A percentile compares a stretch with the other conserved stretches of the same genome.
Evolutionary conservation across 2,888 invertebrate genomes (phyloP).

Genomic region (Phortica okadai): DNA sequence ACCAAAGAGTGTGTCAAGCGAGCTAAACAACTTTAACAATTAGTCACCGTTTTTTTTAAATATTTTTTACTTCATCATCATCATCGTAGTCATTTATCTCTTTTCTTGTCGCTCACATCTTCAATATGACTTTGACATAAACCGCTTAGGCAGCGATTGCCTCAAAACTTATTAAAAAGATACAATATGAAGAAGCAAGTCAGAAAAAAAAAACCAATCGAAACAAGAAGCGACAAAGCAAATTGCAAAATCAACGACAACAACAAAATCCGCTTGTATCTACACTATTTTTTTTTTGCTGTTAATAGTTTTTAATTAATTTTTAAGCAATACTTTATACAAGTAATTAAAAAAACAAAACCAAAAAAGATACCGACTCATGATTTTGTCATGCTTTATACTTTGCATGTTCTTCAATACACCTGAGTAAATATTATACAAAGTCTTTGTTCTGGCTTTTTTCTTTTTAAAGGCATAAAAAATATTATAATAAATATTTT

Average conservation of each 20-base stretch:
- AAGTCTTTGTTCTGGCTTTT: background rate
- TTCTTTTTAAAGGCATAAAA: no score
- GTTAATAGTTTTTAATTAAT: constrained; percentile 15
- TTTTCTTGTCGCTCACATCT: background rate
- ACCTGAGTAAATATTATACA: background rate
- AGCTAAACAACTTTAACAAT: constrained; percentile 53
- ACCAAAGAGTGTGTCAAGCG: constrained; percentile 42
- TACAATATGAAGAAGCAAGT: background rate
- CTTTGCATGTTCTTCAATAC: background rate
- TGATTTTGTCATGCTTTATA: constrained; percentile 2
- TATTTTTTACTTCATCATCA: background rate
- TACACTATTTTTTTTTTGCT: background rate
- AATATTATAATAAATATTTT: no score
- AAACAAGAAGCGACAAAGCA: constrained; percentile 7
- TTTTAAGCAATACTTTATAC: background rate
- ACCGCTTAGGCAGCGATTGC: constrained; percentile 15
- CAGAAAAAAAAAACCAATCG: background rate
- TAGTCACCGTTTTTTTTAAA: constrained; percentile 58
- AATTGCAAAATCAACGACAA: background rate
- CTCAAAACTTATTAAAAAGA: background rate
- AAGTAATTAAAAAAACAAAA: background rate
- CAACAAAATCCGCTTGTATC: constrained; percentile 5
- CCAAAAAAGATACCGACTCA: background rate
- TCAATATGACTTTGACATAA: background rate
- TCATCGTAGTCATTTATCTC: background rate